These are phyloP conservation scores for Hymenopus coronatus DNA, from an alignment of 2,888 invertebrate genomes.

Conservation along the genomic window DNA sequence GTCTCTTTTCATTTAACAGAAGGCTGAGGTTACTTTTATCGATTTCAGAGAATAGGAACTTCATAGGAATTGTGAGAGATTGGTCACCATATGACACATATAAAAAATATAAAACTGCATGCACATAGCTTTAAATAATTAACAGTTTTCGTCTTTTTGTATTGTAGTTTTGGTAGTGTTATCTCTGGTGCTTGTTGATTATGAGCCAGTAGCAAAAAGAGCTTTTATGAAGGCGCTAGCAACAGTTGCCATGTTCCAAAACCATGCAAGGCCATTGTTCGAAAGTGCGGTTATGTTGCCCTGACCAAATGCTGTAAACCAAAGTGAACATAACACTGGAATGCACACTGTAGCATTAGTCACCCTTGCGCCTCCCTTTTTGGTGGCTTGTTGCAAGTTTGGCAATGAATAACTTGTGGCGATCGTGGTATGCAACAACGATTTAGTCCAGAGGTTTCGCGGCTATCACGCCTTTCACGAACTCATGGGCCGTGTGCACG, in stretches of 20 bases:
- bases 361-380: neutral
- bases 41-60: too few relatives aligned
- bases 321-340: neutral
- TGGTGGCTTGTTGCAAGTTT: neutral
- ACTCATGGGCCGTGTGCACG: neutral
- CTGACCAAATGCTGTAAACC: neutral
- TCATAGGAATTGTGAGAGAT: too few relatives aligned
- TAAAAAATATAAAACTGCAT: too few relatives aligned
- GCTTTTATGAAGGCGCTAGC: neutral
- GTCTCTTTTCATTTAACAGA: too few relatives aligned
- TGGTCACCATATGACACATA: too few relatives aligned
- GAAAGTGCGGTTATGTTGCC: neutral
- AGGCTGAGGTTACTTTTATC: too few relatives aligned
- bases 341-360: neutral
- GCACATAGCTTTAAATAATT: too few relatives aligned
- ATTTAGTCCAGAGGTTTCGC: neutral
- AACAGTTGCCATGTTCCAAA: neutral
- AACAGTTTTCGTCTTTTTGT: too few relatives aligned
- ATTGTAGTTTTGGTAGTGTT: too few relatives aligned
- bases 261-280: neutral
- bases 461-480: neutral
- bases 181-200: too few relatives aligned
- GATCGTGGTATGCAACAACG: neutral
- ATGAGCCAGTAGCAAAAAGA: too few relatives aligned
- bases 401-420: neutral